Evolutionary conservation across 2,113 vertebrate species (phyloP).

Genomic region (Ardeotis arabs): DNA sequence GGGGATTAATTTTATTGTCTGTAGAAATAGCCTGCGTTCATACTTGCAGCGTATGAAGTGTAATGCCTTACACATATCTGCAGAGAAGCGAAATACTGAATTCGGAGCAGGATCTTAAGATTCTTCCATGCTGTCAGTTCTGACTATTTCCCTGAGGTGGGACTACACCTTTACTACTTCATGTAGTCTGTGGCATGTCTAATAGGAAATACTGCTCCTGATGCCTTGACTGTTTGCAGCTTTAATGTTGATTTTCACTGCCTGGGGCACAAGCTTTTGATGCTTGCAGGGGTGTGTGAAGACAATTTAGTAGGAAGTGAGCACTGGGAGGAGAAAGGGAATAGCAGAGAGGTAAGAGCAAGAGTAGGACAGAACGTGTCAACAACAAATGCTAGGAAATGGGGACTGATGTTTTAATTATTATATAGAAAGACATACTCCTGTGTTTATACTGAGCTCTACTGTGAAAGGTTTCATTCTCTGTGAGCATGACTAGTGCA

Average conservation of each 20-base stretch:
- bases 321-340: background rate
- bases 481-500: rapidly evolving
- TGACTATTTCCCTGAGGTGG: background rate
- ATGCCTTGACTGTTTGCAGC: background rate
- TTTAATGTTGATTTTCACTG: background rate
- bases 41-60: background rate
- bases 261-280: background rate
- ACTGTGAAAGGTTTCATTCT: background rate
- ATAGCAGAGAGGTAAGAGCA: background rate
- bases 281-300: background rate
- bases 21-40: background rate
- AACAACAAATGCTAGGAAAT: background rate
- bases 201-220: background rate
- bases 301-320: background rate
- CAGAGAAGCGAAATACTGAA: background rate
- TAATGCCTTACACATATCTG: background rate
- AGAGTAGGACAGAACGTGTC: background rate
- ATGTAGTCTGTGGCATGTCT: background rate
- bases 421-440: background rate
- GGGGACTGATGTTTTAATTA: background rate
- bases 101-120: background rate
- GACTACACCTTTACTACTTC: background rate
- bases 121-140: background rate
- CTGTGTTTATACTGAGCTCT: background rate
- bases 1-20: background rate